Percentiles rank a stretch among this genome's conserved stretches.
Evolutionary conservation across 1,140 invertebrate genomes (phyloP).

Genomic region (Orchesella cincta): DNA sequence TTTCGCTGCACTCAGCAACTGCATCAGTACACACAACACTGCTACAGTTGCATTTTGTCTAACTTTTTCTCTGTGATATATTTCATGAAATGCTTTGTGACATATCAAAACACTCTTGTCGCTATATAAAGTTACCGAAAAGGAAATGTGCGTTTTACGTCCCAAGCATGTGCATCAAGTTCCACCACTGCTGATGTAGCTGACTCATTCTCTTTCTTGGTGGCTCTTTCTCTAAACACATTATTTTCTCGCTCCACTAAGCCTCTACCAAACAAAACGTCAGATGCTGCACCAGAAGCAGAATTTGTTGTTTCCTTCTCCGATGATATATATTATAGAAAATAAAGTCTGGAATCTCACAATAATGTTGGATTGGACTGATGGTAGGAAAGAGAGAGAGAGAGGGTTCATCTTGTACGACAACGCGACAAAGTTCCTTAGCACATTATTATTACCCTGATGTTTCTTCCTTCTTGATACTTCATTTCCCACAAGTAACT

Average conservation of each 20-base stretch:
- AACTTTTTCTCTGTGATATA: background rate
- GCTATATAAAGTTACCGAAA: background rate
- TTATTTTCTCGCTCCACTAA: background rate
- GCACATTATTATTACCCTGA: too few relatives aligned
- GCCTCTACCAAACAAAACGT: too few relatives aligned
- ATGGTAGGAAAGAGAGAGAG: too few relatives aligned
- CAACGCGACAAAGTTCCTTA: background rate
- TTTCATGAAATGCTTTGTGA: background rate
- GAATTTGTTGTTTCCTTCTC: background rate
- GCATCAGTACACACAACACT: too few relatives aligned
- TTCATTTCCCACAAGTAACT: too few relatives aligned
- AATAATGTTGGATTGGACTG: background rate
- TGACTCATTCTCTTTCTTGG: background rate
- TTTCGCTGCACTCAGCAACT: background rate
- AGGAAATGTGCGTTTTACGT: background rate
- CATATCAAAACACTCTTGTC: background rate
- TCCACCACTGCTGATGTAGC: background rate
- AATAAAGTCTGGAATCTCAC: background rate
- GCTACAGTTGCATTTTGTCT: too few relatives aligned
- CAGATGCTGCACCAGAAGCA: background rate
- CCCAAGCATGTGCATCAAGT: background rate
- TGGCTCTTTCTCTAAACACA: too few relatives aligned
- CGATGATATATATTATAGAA: too few relatives aligned
- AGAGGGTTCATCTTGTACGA: background rate
- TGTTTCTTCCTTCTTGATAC: too few relatives aligned